These are phyloP conservation scores for Penaeus indicus DNA, from an alignment of 1,140 invertebrate species.

Conservation along the genomic window DNA sequence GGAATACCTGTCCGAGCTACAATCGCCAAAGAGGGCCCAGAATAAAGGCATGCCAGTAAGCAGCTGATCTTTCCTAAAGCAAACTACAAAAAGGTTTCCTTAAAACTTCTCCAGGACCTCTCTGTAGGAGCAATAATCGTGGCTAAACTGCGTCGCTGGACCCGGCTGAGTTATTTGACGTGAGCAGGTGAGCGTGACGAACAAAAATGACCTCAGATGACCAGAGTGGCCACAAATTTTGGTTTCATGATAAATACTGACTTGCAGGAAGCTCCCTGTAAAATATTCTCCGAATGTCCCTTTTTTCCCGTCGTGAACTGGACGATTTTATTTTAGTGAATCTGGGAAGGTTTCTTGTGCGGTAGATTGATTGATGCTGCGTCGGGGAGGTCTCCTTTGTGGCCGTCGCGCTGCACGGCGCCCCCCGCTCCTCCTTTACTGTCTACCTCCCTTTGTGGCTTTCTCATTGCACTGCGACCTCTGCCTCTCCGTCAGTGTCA, in stretches of 20 bases:
- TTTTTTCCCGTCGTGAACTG: conserved; percentile 10
- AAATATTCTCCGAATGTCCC: conserved; percentile 38
- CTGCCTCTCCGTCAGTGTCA: too few species aligned
- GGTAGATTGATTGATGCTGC: too few species aligned
- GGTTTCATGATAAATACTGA: conserved; percentile 62
- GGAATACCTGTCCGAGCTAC: too few species aligned
- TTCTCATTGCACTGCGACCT: too few species aligned
- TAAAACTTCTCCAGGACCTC: conserved; percentile 23
- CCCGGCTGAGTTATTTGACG: conserved; percentile 56
- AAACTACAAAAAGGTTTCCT: conserved; percentile 18
- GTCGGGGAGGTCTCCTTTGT: too few species aligned
- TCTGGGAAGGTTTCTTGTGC: too few species aligned
- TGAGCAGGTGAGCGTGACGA: conserved; percentile 58
- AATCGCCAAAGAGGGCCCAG: too few species aligned
- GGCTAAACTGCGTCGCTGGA: conserved; percentile 51
- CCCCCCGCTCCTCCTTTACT: too few species aligned
- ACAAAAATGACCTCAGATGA: conserved; percentile 63
- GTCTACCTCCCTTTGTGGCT: too few species aligned
- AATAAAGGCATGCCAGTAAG: too few species aligned
- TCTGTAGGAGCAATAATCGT: conserved; percentile 6
- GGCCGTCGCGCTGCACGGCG: too few species aligned
- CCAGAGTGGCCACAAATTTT: conserved; percentile 57
- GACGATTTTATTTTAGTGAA: conserved; percentile 21
- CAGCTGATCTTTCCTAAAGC: too few species aligned
- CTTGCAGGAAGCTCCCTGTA: conserved; percentile 56